These are phyloP conservation scores for Saturnia pavonia DNA, from an alignment of 2,888 invertebrate genomes.

Conservation along the genomic window DNA sequence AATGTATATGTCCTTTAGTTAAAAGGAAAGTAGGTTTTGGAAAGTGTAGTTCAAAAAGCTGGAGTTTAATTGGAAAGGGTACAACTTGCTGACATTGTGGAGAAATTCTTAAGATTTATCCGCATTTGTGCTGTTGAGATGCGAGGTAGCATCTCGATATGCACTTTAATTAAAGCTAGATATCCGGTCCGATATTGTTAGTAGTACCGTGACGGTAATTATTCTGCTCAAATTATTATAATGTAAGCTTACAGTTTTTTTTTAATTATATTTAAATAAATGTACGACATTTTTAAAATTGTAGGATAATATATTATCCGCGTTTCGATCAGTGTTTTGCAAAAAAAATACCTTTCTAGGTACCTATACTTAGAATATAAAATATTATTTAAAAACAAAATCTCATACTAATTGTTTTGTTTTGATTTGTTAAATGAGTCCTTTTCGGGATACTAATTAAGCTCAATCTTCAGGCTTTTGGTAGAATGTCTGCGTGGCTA, in stretches of 20 bases:
- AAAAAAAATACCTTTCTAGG: too few species aligned
- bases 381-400: not conserved
- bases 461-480: too few species aligned
- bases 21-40: slow-evolving; percentile 37
- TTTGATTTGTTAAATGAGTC: too few species aligned
- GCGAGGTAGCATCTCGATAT: not conserved
- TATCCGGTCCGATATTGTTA: not conserved
- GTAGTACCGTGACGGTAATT: not conserved
- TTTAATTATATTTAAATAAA: too few species aligned
- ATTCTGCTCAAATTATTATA: not conserved
- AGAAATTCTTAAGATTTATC: not conserved
- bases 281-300: too few species aligned
- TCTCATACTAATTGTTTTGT: not conserved
- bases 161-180: not conserved
- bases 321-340: too few species aligned
- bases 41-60: slow-evolving; percentile 33
- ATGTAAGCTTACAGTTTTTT: too few species aligned
- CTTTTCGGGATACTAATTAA: too few species aligned
- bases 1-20: slow-evolving; percentile 15
- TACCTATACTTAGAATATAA: too few species aligned
- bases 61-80: slow-evolving; percentile 18
- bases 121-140: not conserved
- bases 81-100: not conserved
- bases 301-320: too few species aligned
- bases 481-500: too few species aligned